Base-by-base conservation (phyloP, 2,888 invertebrate genomes). In the Macaria notata region DNA sequence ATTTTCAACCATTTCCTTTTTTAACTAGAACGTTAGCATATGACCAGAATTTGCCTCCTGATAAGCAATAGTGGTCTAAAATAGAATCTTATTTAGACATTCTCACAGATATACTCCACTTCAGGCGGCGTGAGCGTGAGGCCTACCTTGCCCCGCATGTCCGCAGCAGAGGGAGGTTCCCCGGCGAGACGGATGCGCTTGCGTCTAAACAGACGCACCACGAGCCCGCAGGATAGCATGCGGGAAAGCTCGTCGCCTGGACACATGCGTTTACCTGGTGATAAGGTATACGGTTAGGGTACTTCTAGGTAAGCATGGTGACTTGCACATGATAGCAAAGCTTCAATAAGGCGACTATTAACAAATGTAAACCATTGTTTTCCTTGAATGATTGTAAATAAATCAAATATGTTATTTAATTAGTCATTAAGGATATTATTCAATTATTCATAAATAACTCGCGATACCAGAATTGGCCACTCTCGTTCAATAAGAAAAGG, bases 191-290 rank as follows among this genome's bases (percentile, higher is more conserved):
- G 73, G 7, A 97, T 88, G 41, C 93, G 89, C 4, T 93, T 93
- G 3, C 92, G 84, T 63, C 95, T 95, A 0, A 96, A 86, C 92
- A 96, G 94, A 66, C 93, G 93, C 0, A 95, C 95, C 53, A 96
- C 81, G 66, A 88, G 63, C 0, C 94, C 94, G 5, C 93, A 89
- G 48, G 94, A 94, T 1, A 96, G 77, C 94, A 96, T 96, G 63
- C 93, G 93, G 0, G 96, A 96, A 45, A 97, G 81, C 73, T 97
- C 97, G 61, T 97, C 97, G 0, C 97, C 97, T 0, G 96, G 93
- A 75, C 97, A 97, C 93, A 96, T 95, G 38, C 97, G 93, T 78
- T 96, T 96, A 29, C 96, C 96, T 96, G 70, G 9, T 38, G 38
- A 19, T 19, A 36, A 36, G 7, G 33, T 36, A 6, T 7, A 36